Conservation (phyloP, 2,888 invertebrate genomes). For the Pachydiplax longipennis region DNA sequence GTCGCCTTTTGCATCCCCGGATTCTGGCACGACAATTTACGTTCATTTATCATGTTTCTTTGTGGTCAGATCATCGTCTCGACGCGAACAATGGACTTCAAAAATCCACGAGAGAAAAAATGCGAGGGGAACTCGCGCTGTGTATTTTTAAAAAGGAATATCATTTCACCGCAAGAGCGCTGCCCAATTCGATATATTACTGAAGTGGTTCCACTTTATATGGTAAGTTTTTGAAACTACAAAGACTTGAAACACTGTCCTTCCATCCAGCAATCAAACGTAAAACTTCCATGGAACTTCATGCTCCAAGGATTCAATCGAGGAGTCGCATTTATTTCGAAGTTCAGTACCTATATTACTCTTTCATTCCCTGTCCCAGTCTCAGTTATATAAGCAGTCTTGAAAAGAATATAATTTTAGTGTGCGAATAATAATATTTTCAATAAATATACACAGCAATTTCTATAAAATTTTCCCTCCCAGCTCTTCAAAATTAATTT, state of each 20-base stretch:
- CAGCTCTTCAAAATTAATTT: too few relatives aligned
- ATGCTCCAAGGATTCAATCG: background rate
- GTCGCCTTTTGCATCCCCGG: background rate
- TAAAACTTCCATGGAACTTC: background rate
- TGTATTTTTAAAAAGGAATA: background rate
- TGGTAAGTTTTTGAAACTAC: background rate
- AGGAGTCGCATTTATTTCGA: background rate
- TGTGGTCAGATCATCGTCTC: background rate
- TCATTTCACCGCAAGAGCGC: background rate
- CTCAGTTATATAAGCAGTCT: too few relatives aligned
- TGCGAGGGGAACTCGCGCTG: background rate
- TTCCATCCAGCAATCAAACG: background rate
- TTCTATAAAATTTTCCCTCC: too few relatives aligned
- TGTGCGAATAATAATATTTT: too few relatives aligned
- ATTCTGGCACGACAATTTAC: background rate
- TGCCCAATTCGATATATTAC: background rate
- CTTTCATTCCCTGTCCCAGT: too few relatives aligned
- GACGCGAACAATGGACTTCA: background rate
- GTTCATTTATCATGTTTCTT: conserved; percentile 2
- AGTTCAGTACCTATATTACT: too few relatives aligned
- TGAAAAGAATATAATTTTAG: too few relatives aligned
- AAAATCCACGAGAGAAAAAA: background rate
- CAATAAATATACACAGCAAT: too few relatives aligned
- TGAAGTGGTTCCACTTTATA: background rate
- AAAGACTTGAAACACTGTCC: background rate